Evolutionary conservation across 1,140 invertebrate genomes (phyloP), one percentile per base, ranked within the genome.

Genomic region (Cecropterus lyciades): DNA sequence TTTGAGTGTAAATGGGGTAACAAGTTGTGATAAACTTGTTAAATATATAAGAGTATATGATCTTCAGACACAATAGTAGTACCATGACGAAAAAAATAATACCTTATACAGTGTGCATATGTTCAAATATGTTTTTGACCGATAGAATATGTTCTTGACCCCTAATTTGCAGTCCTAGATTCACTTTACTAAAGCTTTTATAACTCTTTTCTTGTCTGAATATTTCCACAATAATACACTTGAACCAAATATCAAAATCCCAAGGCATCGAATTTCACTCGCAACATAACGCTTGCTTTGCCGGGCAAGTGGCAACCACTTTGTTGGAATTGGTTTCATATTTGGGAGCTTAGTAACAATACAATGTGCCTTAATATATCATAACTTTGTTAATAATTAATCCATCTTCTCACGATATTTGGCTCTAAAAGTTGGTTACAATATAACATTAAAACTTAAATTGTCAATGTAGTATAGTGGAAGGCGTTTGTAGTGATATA

Each of bases 321-420:
- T 43, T 43, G 40, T 13, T 14, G 13, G 13, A 43, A 43, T 43
- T 43, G 40, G 13, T 43, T 43, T 43, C 40, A 43, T 43, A 43
- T 43, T 14, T 14, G 40, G n/a, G 1, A 4, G 13, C 11, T 40
- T n/a, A 43, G 40, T 43, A 14, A 5, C 13, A 43, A n/a, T 43
- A 14, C 40, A 43, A 14, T 14, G 30, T 6, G 5, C 20, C 27
- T 6, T 30, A 30, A 30, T 30, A 30, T 30, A 30, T 30, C 7
- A 30, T 30, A 11, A 37, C 9, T 37, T 37, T 1, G 2, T 37
- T 9, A 37, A 37, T 11, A n/a, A 37, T 37, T 37, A 37, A 37
- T 11, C 33, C 10, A 30, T 6, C 27, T 7, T 7, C 3, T 8
- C 7, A 6, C 7, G 7, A 7, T 30, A 7, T 30, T 3, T 30